Evolutionary conservation across 2,888 invertebrate genomes (phyloP), one percentile per base, ranked within the genome.

Genomic region (Druceiella hillmani): DNA sequence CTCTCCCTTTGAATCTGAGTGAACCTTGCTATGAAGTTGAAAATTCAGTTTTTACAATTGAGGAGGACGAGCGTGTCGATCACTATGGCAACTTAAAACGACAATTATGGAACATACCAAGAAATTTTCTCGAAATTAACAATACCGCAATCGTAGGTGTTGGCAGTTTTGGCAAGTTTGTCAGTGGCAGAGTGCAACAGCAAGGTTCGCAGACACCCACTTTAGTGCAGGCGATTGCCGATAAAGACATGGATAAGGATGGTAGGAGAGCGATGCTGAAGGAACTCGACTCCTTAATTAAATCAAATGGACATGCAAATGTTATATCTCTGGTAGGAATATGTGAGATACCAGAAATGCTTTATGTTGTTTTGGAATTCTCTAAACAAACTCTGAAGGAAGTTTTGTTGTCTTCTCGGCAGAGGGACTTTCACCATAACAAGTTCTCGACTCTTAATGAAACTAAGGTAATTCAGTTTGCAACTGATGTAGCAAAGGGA

Each of bases 1-100:
- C 71, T 0, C 64, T 72, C 64, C 84, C 87, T 0, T 58, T 88
- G 13, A 87, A 84, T 53, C 62, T 87, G 16, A 87, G 87, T 54
- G 86, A 87, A 40, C 85, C 87, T 0, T 79, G 86, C 53, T 76
- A 85, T 43, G 87, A 87, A 64, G 78, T 84, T 57, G 88, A 87
- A 58, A 88, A 87, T 55, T 76, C 83, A 50, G 87, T 83, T 1
- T 88, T 84, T 50, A 70, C 87, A 12, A 78, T 80, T 12, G 87
- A 87, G 51, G 83, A 83, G 44, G 75, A 81, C 24, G 76, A 78
- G 46, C 69, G 76, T 48, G 66, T 75, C 1, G 83, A 84, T 53
- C 78, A 84, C 52, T 87, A 86, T 53, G 77, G 81, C 34, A 81
- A 80, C 46, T 66, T 90, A 29, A 87, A 84, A 55, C 76, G 83